Conservation (phyloP, 64 coral and sea anemone species). For the Trachythela sp. region DNA sequence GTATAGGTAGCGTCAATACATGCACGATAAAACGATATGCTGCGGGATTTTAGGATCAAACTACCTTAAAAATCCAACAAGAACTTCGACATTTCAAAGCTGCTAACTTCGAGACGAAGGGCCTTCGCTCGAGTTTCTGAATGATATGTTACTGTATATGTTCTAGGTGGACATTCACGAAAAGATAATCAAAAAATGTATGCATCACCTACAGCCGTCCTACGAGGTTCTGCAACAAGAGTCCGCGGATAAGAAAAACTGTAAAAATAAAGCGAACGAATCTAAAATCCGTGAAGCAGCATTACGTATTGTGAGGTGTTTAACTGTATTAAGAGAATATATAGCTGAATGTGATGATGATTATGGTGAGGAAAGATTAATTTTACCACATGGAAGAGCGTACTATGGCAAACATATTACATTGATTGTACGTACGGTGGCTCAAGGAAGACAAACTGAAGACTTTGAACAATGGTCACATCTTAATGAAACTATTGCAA, state of each 20-base stretch:
- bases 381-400: conserved; percentile 91
- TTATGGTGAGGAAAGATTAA: conserved; percentile 81
- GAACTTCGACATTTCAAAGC: no score
- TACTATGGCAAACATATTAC: conserved; percentile 86
- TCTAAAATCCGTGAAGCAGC: conserved; percentile 60
- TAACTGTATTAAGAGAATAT: conserved; percentile 90
- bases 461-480: conserved; percentile 99
- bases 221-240: conserved; percentile 63
- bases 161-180: conserved; percentile 92
- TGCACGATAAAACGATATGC: no score
- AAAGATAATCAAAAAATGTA: conserved; percentile 87
- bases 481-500: conserved; percentile 85
- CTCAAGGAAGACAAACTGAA: conserved; percentile 92
- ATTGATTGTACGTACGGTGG: conserved; percentile 71
- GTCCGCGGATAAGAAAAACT: conserved; percentile 44
- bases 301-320: conserved; percentile 79
- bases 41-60: no score
- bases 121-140: not conserved
- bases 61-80: no score
- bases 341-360: conserved; percentile 98
- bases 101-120: no score
- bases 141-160: not conserved
- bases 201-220: conserved; percentile 71
- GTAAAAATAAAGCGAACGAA: conserved; percentile 38
- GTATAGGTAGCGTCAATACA: no score